Percentiles rank a stretch among this genome's conserved stretches.
Evolutionary conservation across 2,888 invertebrate species (phyloP).

Genomic region (Lasioglossum oenotherae): DNA sequence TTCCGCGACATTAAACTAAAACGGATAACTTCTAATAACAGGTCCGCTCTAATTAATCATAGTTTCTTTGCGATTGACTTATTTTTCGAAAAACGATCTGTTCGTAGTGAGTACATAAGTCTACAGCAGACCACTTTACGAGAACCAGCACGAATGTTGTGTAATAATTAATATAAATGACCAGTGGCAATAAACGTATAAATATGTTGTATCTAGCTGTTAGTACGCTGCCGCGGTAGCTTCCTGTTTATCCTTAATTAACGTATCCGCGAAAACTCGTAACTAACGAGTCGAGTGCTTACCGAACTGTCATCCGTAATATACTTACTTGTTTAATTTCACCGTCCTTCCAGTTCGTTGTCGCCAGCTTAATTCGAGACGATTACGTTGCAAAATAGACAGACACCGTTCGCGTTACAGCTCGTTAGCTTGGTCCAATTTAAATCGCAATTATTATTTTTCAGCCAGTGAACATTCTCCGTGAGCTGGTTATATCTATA

Average conservation of each 20-base stretch:
- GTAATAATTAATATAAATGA: not conserved
- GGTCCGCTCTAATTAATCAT: not conserved
- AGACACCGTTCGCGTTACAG: slow-evolving; percentile 28
- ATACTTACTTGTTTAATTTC: slow-evolving; percentile 52
- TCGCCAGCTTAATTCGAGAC: slow-evolving; percentile 44
- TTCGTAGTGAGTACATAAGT: not conserved
- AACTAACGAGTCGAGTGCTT: slow-evolving; percentile 24
- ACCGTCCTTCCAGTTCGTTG: slow-evolving; percentile 36
- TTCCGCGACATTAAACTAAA: not conserved
- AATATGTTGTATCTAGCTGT: slow-evolving; percentile 7
- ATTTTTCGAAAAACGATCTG: not conserved
- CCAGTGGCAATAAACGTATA: not conserved
- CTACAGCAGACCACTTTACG: not conserved
- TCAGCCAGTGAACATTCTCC: not conserved
- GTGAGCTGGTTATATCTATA: no score
- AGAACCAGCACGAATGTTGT: not conserved
- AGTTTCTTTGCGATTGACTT: not conserved
- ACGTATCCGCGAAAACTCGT: slow-evolving; percentile 37
- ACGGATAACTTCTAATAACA: not conserved
- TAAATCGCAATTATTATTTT: slow-evolving; percentile 50
- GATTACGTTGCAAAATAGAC: slow-evolving; percentile 47
- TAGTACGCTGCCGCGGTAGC: not conserved
- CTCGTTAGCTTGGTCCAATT: slow-evolving; percentile 44
- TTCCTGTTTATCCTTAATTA: slow-evolving; percentile 42
- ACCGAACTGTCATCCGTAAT: slow-evolving; percentile 22